These are phyloP conservation scores for Plutomurus gul DNA, from an alignment of 1,140 invertebrate species.

Conservation along the genomic window DNA sequence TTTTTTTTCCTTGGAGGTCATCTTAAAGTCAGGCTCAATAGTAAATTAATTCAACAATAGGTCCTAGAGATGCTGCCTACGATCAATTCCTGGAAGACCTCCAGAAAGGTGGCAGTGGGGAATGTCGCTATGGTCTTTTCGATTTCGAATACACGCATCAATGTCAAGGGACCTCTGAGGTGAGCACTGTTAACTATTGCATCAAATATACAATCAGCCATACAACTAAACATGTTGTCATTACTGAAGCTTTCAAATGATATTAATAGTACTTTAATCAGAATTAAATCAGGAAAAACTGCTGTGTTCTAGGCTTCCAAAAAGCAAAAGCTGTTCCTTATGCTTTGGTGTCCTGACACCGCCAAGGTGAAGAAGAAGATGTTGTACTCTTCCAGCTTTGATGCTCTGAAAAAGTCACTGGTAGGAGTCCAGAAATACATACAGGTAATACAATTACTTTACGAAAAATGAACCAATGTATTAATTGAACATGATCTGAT, in stretches of 20 bases:
- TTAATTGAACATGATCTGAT: not conserved
- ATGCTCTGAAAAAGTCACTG: constrained; percentile 92
- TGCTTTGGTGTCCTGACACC: constrained; percentile 96
- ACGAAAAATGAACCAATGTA: not conserved
- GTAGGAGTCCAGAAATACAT: constrained; percentile 96
- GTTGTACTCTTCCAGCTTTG: constrained; percentile 97
- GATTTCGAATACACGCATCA: constrained; percentile 95
- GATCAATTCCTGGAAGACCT: constrained; percentile 87
- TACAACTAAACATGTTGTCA: too few relatives aligned
- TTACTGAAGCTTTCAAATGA: too few relatives aligned
- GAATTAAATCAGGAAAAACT: too few relatives aligned
- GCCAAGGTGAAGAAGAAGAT: constrained; percentile 99
- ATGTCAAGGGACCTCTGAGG: constrained; percentile 89
- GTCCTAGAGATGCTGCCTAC: constrained; percentile 80
- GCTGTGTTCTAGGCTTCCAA: constrained; percentile 79
- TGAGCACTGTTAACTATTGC: too few relatives aligned
- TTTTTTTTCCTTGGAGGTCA: too few relatives aligned
- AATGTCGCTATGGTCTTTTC: constrained; percentile 93
- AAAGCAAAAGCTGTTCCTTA: constrained; percentile 93
- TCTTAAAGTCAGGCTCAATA: too few relatives aligned
- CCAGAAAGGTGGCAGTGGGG: constrained; percentile 82
- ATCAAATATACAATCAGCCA: too few relatives aligned
- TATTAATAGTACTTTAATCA: too few relatives aligned
- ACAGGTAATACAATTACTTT: constrained; percentile 65
- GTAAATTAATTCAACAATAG: too few relatives aligned